A percentile compares a stretch with the other conserved stretches of the same genome.
Evolutionary conservation across 2,113 vertebrate genomes (phyloP).

Genomic region (Chaetorhynchus papuensis): DNA sequence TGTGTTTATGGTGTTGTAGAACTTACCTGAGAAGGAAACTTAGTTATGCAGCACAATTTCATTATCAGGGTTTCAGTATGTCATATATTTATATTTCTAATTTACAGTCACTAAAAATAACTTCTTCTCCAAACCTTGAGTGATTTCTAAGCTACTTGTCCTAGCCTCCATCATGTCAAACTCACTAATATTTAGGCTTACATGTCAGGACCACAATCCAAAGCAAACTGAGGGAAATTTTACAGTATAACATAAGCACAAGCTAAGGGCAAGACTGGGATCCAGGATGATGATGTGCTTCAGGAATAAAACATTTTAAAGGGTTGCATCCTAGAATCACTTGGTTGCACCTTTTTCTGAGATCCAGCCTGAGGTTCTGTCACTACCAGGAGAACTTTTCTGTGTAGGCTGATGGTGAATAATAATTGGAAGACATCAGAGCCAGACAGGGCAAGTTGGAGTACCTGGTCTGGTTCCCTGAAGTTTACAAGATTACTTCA

Average conservation of each 20-base stretch:
- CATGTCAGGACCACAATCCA: background rate
- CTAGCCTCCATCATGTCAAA: background rate
- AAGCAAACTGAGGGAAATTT: background rate
- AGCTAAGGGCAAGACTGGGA: background rate
- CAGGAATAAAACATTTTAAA: background rate
- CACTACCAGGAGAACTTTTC: background rate
- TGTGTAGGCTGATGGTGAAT: background rate
- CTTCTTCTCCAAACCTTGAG: background rate
- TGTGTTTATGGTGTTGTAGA: background rate
- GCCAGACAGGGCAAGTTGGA: background rate
- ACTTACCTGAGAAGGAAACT: background rate
- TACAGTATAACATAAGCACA: background rate
- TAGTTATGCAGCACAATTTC: background rate
- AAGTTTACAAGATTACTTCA: slow-evolving; percentile 9
- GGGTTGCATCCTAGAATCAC: background rate
- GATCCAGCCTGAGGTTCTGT: background rate
- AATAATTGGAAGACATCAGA: background rate
- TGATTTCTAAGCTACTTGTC: background rate
- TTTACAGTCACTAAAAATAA: background rate
- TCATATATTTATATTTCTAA: background rate
- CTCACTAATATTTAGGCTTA: background rate
- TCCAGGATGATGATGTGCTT: background rate
- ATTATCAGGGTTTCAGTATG: background rate
- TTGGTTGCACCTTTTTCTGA: background rate
- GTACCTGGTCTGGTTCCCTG: background rate